Evolutionary conservation across 2,113 vertebrate genomes (phyloP), one percentile per base, ranked within the genome.

Genomic region (Perognathus longimembris): DNA sequence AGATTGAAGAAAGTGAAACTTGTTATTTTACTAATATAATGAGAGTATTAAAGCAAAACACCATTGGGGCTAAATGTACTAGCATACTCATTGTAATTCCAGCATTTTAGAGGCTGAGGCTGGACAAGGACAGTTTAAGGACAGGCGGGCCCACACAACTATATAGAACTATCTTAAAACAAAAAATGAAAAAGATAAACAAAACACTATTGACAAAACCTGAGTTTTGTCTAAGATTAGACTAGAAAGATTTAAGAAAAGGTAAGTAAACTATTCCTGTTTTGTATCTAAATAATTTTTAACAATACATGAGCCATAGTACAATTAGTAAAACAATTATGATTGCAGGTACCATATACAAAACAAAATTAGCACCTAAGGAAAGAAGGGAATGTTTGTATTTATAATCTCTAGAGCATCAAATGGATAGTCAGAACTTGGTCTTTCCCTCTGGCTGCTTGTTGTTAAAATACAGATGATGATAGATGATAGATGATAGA

Each of bases 11-110:
- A 89, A 78, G 26, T 79, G 3, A 94, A 86, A 74, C 86, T 36
- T 88, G 59, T 91, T 59, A 74, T 81, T 91, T 89, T 73, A 77
- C 81, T 70, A 69, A 74, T n/a, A 30, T 34, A 82, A 85, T 77
- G 61, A 76, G 36, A 83, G 21, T 92, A 69, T 34, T 22, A 11
- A 88, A 78, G 81, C 36, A 89, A 79, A 95, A 86, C 14, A 45
- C 77, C 59, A 28, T 36, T 94, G 90, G 50, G 59, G 79, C 30
- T 88, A 15, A 54, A 54, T 54, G 50, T 54, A 54, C 4, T 54
- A 54, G 14, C 50, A 54, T 54, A 15, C 50, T 54, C 14, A n/a
- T n/a, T n/a, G n/a, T 54, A 18, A 54, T 54, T 54, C 15, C 63
- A 12, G 75, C 76, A 69, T 74, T 90, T 34, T 74, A 85, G 69